Conservation (phyloP, 35 echinoderm and acorn worm species). For the Lytechinus variegatus region DNA sequence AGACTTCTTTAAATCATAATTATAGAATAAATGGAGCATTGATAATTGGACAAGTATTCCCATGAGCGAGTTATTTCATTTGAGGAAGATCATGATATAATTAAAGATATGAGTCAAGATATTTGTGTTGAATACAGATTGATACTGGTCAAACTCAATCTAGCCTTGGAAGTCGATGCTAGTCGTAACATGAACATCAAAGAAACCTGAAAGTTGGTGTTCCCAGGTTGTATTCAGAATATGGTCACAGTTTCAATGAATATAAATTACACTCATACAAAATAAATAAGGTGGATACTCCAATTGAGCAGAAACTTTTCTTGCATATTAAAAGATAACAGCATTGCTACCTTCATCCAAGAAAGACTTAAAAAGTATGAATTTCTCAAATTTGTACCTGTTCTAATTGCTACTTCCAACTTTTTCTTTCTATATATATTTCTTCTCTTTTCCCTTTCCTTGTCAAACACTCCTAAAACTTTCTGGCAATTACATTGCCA, state of each 20-base stretch:
- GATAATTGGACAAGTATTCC: constrained; percentile 11
- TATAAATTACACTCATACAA: neutral
- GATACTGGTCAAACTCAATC: neutral
- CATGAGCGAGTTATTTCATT: neutral
- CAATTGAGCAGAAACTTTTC: neutral
- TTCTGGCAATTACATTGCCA: neutral
- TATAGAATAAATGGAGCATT: neutral
- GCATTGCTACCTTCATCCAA: neutral
- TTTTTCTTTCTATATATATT: neutral
- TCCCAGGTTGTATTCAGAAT: neutral
- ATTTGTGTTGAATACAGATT: neutral
- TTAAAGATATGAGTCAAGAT: neutral
- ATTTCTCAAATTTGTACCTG: neutral
- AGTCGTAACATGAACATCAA: neutral
- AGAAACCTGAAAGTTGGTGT: too few relatives aligned
- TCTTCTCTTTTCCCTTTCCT: neutral
- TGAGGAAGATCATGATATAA: neutral
- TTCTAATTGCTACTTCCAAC: neutral
- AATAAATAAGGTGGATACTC: neutral
- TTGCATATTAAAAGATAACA: neutral
- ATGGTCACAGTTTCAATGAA: neutral
- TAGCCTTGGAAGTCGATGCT: neutral
- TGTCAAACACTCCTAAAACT: neutral
- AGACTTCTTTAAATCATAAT: neutral
- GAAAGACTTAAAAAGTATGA: neutral